Evolutionary conservation across 2,113 vertebrate genomes (phyloP), one percentile per base, ranked within the genome.

Genomic region (Ictalurus punctatus): DNA sequence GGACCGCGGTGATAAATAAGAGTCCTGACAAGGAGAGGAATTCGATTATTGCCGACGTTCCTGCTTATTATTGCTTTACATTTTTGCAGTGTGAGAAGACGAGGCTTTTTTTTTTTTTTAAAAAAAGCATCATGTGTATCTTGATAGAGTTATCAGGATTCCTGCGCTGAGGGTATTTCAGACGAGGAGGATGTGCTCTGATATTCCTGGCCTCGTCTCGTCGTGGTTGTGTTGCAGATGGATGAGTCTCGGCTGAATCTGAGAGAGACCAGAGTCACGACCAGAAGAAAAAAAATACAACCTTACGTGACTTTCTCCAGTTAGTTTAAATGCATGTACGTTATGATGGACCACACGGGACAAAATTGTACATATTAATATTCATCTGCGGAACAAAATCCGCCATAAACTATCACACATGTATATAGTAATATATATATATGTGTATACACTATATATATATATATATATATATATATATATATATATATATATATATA

Each of bases 161-260:
- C 86, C 83, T 87, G 67, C n/a, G 67, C 84, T 73, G 88, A 89
- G 86, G 86, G 69, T 80, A 73, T 86, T 88, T 65, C 71, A 76
- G 83, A 85, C 80, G 58, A 87, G 87, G 86, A 90, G 90, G 86
- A 90, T 21, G 56, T 65, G 84, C 71, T 86, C 86, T 91, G 79
- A 90, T 92, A 88, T 90, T 89, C 86, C 86, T 85, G 90, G 91
- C 88, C 86, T 87, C 67, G 1, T 86, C 78, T 84, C 21, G 8
- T 88, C n/a, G 67, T 83, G 71, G 87, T 90, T 86, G 44, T 86
- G 88, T 92, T 90, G 86, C 91, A 90, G 90, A 92, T 88, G 90
- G 90, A 92, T 92, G 80, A 74, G 83, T 92, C 86, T 92, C 65
- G 25, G 74, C 83, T 87, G 83, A 83, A 83, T 90, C 59, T 67